Conservation (phyloP, 2,797 vertebrate species). For the Sebastes vulpes region DNA sequence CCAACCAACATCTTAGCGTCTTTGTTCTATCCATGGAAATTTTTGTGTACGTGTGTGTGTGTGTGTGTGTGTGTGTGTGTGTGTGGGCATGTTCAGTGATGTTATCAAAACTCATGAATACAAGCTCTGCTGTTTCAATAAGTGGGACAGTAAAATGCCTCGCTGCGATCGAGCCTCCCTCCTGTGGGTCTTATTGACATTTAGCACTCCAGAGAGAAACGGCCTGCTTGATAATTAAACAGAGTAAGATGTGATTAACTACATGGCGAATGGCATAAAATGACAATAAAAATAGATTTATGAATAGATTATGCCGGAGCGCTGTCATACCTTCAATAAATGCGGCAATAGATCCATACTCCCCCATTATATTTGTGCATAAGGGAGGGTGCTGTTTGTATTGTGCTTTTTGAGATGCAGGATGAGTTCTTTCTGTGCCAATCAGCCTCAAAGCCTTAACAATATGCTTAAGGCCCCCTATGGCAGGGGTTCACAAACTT, state of each 20-base stretch:
- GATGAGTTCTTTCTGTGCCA: neutral
- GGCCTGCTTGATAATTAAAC: slow-evolving; percentile 66
- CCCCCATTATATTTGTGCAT: neutral
- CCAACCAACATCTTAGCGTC: slow-evolving; percentile 37
- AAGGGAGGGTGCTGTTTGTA: slow-evolving; percentile 27
- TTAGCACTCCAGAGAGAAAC: slow-evolving; percentile 57
- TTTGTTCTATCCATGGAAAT: slow-evolving; percentile 58
- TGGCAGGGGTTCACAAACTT: neutral
- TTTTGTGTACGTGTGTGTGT: neutral
- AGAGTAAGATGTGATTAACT: slow-evolving; percentile 51
- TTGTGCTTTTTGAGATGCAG: neutral
- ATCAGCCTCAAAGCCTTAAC: neutral
- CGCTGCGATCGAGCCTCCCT: slow-evolving; percentile 34
- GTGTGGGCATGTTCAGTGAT: slow-evolving; percentile 7
- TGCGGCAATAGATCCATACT: neutral
- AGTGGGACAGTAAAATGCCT: slow-evolving; percentile 57
- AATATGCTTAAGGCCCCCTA: neutral
- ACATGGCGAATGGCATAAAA: slow-evolving; percentile 31
- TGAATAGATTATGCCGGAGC: slow-evolving; percentile 11
- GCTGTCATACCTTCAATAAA: slow-evolving; percentile 11
- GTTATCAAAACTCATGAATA: slow-evolving; percentile 60
- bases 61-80: neutral
- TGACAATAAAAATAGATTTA: slow-evolving; percentile 58
- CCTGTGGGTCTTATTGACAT: slow-evolving; percentile 74
- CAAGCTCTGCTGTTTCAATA: slow-evolving; percentile 41